Conservation (phyloP, 2,113 vertebrate species). For the Equus quagga region DNA sequence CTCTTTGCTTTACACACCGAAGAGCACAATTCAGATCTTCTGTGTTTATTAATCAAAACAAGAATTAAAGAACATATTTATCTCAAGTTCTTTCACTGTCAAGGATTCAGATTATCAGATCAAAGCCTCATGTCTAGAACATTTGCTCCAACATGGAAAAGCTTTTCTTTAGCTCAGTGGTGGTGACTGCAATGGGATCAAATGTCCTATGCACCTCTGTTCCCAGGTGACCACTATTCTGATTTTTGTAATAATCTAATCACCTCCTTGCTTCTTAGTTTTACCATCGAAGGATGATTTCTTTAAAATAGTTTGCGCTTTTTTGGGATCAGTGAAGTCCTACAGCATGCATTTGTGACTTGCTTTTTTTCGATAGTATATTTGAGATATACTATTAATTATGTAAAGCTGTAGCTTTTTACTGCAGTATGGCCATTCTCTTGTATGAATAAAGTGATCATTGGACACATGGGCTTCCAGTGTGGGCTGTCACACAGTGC, state of each 20-base stretch:
- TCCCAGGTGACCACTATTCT: background rate
- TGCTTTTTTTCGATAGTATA: background rate
- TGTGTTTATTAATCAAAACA: background rate
- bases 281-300: background rate
- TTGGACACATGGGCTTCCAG: rapidly evolving
- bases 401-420: background rate
- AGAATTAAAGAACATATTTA: background rate
- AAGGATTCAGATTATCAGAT: background rate
- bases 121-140: background rate
- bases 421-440: background rate
- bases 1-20: background rate
- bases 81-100: background rate
- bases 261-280: background rate
- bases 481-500: too few relatives aligned
- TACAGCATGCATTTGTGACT: rapidly evolving
- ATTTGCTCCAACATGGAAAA: background rate
- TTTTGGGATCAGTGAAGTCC: background rate
- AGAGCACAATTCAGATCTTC: background rate
- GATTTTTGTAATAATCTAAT: too few relatives aligned
- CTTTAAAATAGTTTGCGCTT: background rate
- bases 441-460: background rate
- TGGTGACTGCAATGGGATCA: background rate
- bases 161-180: background rate
- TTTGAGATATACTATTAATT: rapidly evolving
- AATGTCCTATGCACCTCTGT: background rate